Evolutionary conservation across 2,797 vertebrate genomes (phyloP).

Genomic region (Ataeniobius toweri): DNA sequence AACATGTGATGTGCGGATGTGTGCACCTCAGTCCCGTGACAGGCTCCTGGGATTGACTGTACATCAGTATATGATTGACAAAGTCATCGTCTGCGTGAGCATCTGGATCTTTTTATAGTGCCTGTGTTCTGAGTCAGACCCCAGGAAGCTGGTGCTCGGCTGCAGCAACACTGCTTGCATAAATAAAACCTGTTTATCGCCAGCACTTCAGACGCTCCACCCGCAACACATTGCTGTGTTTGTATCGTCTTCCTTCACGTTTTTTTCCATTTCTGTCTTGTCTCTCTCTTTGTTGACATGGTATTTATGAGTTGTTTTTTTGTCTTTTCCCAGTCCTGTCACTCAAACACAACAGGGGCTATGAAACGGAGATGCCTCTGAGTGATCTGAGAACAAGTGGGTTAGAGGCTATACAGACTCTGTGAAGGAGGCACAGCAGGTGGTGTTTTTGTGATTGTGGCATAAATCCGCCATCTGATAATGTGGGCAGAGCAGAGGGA

Average conservation of each 20-base stretch:
- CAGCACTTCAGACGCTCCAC: constrained; percentile 52
- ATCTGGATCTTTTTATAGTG: constrained; percentile 72
- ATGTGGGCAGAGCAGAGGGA: constrained; percentile 60
- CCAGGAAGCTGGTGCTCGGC: constrained; percentile 66
- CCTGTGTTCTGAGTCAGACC: constrained; percentile 68
- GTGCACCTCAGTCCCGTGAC: constrained; percentile 19
- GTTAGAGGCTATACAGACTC: constrained; percentile 51
- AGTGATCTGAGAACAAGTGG: constrained; percentile 57
- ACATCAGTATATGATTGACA: constrained; percentile 71
- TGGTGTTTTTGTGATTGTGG: constrained; percentile 57
- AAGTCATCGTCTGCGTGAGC: constrained; percentile 46
- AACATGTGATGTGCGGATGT: constrained; percentile 17
- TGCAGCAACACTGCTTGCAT: constrained; percentile 66
- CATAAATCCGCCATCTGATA: constrained; percentile 52
- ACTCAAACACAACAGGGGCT: constrained; percentile 62
- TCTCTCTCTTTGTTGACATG: constrained; percentile 57
- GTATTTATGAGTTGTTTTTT: constrained; percentile 64
- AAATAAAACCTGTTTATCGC: constrained; percentile 75
- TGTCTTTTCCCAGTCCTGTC: constrained; percentile 50
- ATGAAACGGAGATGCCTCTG: constrained; percentile 55
- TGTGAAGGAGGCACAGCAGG: constrained; percentile 48
- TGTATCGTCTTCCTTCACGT: constrained; percentile 58
- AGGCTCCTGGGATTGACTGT: constrained; percentile 59
- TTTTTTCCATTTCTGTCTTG: constrained; percentile 44
- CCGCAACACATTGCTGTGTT: constrained; percentile 39